These are phyloP conservation scores for Phyllostomus hastatus DNA, from an alignment of 2,113 vertebrate genomes.

Conservation along the genomic window DNA sequence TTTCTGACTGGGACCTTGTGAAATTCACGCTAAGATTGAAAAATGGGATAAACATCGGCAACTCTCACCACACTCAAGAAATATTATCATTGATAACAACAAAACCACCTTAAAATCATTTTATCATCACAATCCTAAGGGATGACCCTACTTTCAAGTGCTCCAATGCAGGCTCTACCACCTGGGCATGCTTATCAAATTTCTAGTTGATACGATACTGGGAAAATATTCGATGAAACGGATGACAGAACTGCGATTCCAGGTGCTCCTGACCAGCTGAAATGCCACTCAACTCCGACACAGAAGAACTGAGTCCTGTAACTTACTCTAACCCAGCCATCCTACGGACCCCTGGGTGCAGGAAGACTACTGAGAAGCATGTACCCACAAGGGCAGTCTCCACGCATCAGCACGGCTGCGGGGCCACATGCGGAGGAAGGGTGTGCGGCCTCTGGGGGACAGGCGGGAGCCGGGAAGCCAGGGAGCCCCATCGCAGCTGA, in stretches of 20 bases:
- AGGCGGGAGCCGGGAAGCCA: fast-evolving
- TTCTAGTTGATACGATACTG: not conserved
- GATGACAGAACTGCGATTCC: not conserved
- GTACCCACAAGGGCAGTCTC: not conserved
- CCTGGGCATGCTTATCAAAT: not conserved
- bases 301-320: not conserved
- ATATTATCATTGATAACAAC: not conserved
- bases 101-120: conserved; percentile 8
- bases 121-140: not conserved
- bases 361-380: not conserved
- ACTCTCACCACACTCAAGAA: not conserved
- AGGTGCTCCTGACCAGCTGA: not conserved
- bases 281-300: not conserved
- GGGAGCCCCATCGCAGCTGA: not conserved
- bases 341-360: not conserved
- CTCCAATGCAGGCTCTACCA: not conserved
- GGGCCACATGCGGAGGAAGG: not conserved
- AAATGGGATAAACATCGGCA: not conserved
- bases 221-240: not conserved
- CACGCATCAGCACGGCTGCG: not conserved
- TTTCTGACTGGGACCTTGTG: not conserved
- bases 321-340: not conserved
- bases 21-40: not conserved
- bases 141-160: not conserved
- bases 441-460: not conserved